phyloP scores from a whole-genome alignment of 2,797 vertebrate species.

The Aplochiton taeniatus region DNA sequence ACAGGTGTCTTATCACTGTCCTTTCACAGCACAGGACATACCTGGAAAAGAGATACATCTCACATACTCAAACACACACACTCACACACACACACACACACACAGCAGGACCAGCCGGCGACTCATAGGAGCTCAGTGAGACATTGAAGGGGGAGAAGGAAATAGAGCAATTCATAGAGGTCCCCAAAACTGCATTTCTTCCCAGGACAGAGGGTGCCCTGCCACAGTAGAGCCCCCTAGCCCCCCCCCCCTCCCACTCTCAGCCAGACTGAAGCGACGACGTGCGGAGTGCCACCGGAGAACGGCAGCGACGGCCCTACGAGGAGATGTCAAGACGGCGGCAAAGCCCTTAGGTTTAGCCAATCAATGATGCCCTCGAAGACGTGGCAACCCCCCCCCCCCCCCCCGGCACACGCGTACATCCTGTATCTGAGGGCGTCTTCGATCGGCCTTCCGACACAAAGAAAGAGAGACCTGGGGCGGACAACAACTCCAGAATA shows the following conservation, averaged over 20 bases:
- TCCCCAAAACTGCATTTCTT: neutral
- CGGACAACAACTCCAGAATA: slow-evolving; percentile 34
- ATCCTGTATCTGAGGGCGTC: slow-evolving; percentile 25
- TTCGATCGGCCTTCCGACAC: slow-evolving; percentile 41
- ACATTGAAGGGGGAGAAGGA: neutral
- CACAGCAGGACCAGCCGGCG: slow-evolving; percentile 6
- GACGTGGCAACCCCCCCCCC: neutral
- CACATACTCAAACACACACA: slow-evolving; percentile 13
- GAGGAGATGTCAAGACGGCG: neutral
- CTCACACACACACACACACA: slow-evolving; percentile 7
- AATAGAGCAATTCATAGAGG: neutral
- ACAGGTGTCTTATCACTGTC: slow-evolving; percentile 35
- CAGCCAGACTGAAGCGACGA: too few species aligned
- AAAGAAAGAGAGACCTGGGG: slow-evolving; percentile 41
- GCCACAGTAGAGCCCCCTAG: too few species aligned
- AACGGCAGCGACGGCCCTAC: too few species aligned
- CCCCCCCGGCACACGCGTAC: neutral
- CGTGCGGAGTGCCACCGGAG: too few species aligned
- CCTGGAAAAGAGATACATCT: slow-evolving; percentile 4
- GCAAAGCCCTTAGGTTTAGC: slow-evolving; percentile 4
- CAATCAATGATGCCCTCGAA: slow-evolving; percentile 7
- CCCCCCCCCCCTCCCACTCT: too few species aligned
- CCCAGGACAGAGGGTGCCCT: neutral
- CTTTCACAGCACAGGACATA: slow-evolving; percentile 28
- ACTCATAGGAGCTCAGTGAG: slow-evolving; percentile 8